Percentiles rank a stretch among this genome's conserved stretches.
Conservation (phyloP, 1,140 invertebrate species). For the Sycophila sp. region DNA sequence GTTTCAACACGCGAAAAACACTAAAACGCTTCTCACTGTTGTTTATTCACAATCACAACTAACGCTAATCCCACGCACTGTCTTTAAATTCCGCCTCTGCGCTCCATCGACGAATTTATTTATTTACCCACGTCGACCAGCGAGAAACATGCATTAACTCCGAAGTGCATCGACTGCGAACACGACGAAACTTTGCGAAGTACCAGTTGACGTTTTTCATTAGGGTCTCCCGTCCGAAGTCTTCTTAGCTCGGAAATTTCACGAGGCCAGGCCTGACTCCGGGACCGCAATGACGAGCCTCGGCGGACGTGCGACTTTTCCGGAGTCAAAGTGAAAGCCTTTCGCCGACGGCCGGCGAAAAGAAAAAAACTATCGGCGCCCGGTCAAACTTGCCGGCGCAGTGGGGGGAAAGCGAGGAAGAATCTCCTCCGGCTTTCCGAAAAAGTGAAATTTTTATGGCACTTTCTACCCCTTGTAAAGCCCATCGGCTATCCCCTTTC, state of each 20-base stretch:
- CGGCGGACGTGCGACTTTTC: background rate
- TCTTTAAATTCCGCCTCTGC: too few species aligned
- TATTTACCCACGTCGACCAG: too few species aligned
- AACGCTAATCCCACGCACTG: too few species aligned
- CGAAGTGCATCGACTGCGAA: too few species aligned
- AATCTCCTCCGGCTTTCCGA: constrained; percentile 33
- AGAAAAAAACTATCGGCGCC: constrained; percentile 37
- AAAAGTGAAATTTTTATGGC: constrained; percentile 57
- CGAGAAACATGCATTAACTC: too few species aligned
- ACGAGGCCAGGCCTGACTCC: background rate
- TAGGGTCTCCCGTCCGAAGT: too few species aligned
- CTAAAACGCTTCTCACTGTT: too few species aligned
- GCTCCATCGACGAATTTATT: too few species aligned
- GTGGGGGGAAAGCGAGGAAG: constrained; percentile 1
- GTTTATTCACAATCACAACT: too few species aligned
- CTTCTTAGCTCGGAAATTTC: background rate
- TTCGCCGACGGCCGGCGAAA: constrained; percentile 42
- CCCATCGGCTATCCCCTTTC: constrained; percentile 9
- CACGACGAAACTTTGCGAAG: too few species aligned
- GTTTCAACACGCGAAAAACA: too few species aligned
- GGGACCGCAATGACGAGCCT: background rate
- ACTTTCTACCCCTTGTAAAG: constrained; percentile 36
- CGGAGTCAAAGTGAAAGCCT: constrained; percentile 39
- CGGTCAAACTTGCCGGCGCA: constrained; percentile 30
- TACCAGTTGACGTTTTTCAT: too few species aligned